Percentiles rank a stretch among this genome's conserved stretches.
phyloP scores from a whole-genome alignment of 2,113 vertebrate species.

The Macquaria ambigua region DNA sequence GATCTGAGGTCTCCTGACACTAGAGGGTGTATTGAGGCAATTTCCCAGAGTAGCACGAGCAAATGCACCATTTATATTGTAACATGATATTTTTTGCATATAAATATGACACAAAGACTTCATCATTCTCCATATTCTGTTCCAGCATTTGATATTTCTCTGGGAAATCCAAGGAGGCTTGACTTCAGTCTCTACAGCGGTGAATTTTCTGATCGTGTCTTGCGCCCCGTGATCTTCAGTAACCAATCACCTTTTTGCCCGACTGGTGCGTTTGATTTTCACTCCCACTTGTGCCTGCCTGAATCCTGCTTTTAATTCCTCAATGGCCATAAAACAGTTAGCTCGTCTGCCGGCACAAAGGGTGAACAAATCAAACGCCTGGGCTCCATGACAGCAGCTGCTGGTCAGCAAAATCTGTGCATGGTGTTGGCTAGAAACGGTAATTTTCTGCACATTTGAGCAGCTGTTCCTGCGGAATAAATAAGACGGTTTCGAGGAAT shows the following conservation, averaged over 20 bases:
- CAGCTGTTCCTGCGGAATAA: neutral
- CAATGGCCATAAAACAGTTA: rapidly evolving
- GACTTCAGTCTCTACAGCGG: too few relatives aligned
- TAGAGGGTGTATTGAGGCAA: conserved; percentile 25
- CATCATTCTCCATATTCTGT: neutral
- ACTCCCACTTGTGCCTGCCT: neutral
- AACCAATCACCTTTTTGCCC: conserved; percentile 69
- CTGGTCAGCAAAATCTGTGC: neutral
- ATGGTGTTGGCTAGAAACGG: conserved; percentile 7
- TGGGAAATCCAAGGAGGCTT: neutral
- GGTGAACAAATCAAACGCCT: conserved; percentile 19
- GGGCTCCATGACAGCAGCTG: conserved; percentile 34
- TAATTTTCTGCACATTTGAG: neutral
- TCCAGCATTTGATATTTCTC: neutral
- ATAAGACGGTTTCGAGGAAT: neutral
- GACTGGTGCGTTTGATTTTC: conserved; percentile 54
- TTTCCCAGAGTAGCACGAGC: neutral
- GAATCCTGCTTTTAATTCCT: rapidly evolving
- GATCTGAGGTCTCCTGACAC: neutral
- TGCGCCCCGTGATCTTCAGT: conserved; percentile 36
- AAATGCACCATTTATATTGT: neutral
- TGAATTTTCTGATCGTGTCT: neutral
- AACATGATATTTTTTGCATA: neutral
- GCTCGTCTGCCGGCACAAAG: neutral
- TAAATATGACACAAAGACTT: neutral